phyloP scores from a whole-genome alignment of 2,113 vertebrate species.

The Perccottus glenii region DNA sequence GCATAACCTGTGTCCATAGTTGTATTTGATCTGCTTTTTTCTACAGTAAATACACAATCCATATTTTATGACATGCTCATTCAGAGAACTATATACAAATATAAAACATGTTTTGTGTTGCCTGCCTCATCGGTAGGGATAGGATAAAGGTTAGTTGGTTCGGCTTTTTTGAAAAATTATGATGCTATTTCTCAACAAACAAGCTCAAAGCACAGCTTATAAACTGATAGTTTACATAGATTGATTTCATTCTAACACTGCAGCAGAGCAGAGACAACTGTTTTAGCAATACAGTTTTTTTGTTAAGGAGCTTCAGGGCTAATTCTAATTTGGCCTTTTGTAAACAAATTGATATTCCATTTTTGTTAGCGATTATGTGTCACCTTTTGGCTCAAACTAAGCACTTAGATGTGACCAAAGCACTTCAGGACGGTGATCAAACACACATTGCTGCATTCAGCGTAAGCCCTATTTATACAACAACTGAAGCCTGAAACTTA shows the following conservation, averaged over 20 bases:
- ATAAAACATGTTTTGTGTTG: too few species aligned
- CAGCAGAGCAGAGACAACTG: not conserved
- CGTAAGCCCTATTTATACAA: constrained; percentile 34
- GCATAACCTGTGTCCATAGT: too few species aligned
- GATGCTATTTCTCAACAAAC: not conserved
- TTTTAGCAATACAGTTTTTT: not conserved
- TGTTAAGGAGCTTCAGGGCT: not conserved
- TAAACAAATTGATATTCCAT: constrained; percentile 31
- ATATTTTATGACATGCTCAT: too few species aligned
- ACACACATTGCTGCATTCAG: constrained; percentile 28
- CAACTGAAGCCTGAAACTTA: constrained; percentile 29
- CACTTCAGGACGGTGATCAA: constrained; percentile 32
- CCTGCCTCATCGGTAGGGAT: too few species aligned
- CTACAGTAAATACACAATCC: too few species aligned
- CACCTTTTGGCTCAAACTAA: constrained; percentile 10
- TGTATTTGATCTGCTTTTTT: too few species aligned
- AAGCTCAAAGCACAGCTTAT: not conserved
- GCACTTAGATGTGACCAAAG: constrained; percentile 29
- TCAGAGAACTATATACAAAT: too few species aligned
- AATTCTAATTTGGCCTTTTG: constrained; percentile 36
- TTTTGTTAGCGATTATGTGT: constrained; percentile 32
- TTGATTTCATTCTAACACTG: not conserved
- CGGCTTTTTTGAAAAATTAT: too few species aligned
- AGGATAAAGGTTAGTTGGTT: too few species aligned
- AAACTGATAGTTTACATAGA: too few species aligned